Evolutionary conservation across 2,888 invertebrate species (phyloP).

Genomic region (Cryptophagus acutangulus): DNA sequence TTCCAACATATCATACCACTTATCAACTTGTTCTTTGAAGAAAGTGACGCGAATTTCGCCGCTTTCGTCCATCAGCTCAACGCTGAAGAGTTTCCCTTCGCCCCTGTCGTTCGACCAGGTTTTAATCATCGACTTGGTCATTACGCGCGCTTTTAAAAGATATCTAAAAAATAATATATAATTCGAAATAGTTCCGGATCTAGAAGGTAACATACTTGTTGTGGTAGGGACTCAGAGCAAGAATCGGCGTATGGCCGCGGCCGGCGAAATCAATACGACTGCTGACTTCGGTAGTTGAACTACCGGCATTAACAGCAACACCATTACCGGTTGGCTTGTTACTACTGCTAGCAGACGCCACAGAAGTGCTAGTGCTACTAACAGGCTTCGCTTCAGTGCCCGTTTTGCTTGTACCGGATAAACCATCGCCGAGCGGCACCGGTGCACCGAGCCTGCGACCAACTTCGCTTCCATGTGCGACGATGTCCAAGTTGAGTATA

Average conservation of each 20-base stretch:
- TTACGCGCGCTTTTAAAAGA: constrained; percentile 87
- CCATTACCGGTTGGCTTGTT: too few species aligned
- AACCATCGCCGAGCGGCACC: constrained; percentile 45
- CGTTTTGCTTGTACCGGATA: constrained; percentile 1
- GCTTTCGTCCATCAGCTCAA: constrained; percentile 89
- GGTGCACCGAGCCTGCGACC: constrained; percentile 77
- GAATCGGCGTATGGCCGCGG: constrained; percentile 68
- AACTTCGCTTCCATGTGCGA: constrained; percentile 68
- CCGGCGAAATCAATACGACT: constrained; percentile 16
- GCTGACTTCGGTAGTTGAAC: too few species aligned
- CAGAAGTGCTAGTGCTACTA: too few species aligned
- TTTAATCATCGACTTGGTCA: constrained; percentile 72
- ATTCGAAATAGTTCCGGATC: constrained; percentile 1
- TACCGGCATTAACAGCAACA: too few species aligned
- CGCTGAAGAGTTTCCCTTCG: constrained; percentile 88
- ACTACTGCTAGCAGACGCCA: too few species aligned
- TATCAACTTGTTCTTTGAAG: constrained; percentile 83
- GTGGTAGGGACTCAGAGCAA: constrained; percentile 87
- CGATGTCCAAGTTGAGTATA: constrained; percentile 70
- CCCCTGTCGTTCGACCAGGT: constrained; percentile 90
- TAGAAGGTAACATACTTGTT: constrained; percentile 79
- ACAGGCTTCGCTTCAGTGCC: background rate
- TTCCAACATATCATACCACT: constrained; percentile 84
- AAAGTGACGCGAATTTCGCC: constrained; percentile 92
- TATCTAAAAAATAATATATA: constrained; percentile 55